phyloP scores from a whole-genome alignment of 2,888 invertebrate genomes.

The Drosophila tripunctata region DNA sequence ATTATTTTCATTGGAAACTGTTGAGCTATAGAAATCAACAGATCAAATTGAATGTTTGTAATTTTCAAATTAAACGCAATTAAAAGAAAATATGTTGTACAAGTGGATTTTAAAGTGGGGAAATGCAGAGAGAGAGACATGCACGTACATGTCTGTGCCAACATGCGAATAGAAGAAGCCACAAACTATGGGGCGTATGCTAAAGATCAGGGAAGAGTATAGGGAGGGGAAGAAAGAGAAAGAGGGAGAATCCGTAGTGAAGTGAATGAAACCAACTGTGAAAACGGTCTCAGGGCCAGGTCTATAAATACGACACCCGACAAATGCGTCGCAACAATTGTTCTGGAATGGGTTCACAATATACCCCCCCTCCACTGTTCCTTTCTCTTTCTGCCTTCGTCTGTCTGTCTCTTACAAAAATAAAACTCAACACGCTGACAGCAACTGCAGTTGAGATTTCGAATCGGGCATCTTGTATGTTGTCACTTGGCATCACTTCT shows the following conservation, averaged over 20 bases:
- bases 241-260: neutral
- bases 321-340: conserved; percentile 45
- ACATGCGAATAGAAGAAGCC: conserved; percentile 3
- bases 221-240: too few species aligned
- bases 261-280: conserved; percentile 60
- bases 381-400: neutral
- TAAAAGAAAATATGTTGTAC: conserved; percentile 55
- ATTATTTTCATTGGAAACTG: conserved; percentile 1
- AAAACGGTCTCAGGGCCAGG: conserved; percentile 53
- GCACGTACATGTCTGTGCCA: conserved; percentile 20
- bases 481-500: conserved; percentile 42
- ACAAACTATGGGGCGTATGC: conserved; percentile 48
- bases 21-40: conserved; percentile 20
- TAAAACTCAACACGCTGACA: conserved; percentile 41
- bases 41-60: conserved; percentile 34
- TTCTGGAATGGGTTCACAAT: conserved; percentile 39
- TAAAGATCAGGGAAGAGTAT: conserved; percentile 46
- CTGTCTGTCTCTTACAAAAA: conserved; percentile 24
- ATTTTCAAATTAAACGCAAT: conserved; percentile 57
- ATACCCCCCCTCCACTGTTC: neutral
- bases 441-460: conserved; percentile 12
- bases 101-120: conserved; percentile 18
- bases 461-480: conserved; percentile 28
- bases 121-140: conserved; percentile 1
- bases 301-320: conserved; percentile 47